Evolutionary conservation across 2,797 vertebrate species (phyloP).

Genomic region (Scyliorhinus canicula): DNA sequence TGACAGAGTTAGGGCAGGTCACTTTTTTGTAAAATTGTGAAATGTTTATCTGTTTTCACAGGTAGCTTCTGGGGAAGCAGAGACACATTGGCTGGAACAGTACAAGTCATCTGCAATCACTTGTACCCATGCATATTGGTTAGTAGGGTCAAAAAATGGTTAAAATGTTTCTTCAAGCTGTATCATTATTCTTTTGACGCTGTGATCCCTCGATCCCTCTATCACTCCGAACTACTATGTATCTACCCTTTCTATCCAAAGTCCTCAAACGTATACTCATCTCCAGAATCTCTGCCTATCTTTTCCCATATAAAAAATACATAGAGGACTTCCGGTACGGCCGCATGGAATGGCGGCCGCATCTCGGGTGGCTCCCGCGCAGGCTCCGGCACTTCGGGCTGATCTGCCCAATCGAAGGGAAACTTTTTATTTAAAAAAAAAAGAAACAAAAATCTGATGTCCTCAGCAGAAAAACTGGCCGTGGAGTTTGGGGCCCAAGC

Average conservation of each 20-base stretch:
- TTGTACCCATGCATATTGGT: conserved; percentile 97
- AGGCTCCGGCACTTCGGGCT: too few relatives aligned
- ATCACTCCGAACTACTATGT: not conserved
- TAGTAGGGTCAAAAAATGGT: conserved; percentile 42
- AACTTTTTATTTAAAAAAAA: too few relatives aligned
- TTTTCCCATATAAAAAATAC: too few relatives aligned
- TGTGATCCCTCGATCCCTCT: too few relatives aligned
- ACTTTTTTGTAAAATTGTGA: not conserved
- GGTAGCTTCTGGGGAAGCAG: conserved; percentile 88
- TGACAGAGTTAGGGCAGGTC: not conserved
- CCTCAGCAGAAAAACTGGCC: too few relatives aligned
- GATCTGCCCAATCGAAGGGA: too few relatives aligned
- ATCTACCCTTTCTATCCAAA: not conserved
- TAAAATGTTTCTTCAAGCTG: not conserved
- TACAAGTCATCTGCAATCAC: conserved; percentile 83
- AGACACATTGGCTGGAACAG: conserved; percentile 88
- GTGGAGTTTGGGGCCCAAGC: too few relatives aligned
- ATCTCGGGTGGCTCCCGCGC: too few relatives aligned
- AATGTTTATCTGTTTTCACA: conserved; percentile 47
- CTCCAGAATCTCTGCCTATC: not conserved
- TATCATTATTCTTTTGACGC: not conserved
- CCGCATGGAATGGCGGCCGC: too few relatives aligned
- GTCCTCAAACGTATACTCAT: not conserved
- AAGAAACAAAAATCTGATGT: too few relatives aligned
- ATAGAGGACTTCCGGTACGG: too few relatives aligned